Evolutionary conservation across 37 sponge, comb jelly and placozoan genomes (phyloP), one percentile per base, ranked within the genome.

Genomic region (Oopsacas minuta): DNA sequence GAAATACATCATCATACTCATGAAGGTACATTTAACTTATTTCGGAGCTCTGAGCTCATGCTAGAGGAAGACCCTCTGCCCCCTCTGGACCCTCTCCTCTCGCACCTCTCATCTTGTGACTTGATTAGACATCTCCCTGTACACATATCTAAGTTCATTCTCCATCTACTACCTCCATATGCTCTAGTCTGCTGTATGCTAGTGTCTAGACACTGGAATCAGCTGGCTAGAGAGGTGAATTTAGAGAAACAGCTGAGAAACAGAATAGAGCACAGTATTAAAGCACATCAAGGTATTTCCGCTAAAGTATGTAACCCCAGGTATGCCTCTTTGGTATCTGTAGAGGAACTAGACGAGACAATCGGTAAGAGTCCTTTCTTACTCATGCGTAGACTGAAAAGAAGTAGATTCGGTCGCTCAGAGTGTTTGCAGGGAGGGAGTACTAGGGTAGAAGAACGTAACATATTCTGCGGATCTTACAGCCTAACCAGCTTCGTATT

Each of bases 391-490:
- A 3, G 75, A 12, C 75, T 61, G 28, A 61, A 34, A 61, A 25
- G 20, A 3, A 61, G 32, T 3, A 25, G 75, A 34, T 61, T 61
- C 75, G 75, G 75, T 83, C 82, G 87, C 37, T 82, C 82, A 37
- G 87, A 86, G 25, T 8, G 42, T 0, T 83, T 82, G 1, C 53
- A 39, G 1, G 39, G 37, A 12, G 69, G 32, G n/a, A 81, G 42
- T 20, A 83, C 82, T 7, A 86, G 82, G 8, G 22, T 38, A 17
- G 87, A 86, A 36, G 87, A 86, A 36, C 39, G 87, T 35, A 86
- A 86, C 37, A 37, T 86, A 37, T 86, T 53, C 87, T 86, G 87
- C 51, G 87, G 82, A 23, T 23, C 83, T 1, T 86, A 86, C 52
- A 82, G 82, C 52, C 46, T 82, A 1, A 82, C 82, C 37, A 38